A percentile compares a stretch with the other conserved stretches of the same genome.
phyloP scores from a whole-genome alignment of 2,888 invertebrate species.

The Scaptodrosophila latifasciaeformis region DNA sequence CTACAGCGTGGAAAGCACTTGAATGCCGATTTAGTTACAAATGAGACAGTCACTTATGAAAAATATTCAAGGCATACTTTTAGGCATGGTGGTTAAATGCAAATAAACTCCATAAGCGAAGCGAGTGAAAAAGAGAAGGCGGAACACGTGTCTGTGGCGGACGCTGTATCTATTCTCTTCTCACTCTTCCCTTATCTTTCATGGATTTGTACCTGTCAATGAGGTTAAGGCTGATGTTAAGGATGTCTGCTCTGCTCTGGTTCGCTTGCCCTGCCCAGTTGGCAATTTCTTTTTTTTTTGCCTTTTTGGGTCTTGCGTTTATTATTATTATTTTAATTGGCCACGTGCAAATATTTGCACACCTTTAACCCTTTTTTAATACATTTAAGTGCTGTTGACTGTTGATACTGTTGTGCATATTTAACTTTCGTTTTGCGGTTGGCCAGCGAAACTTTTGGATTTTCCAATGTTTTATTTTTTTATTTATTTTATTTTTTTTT shows the following conservation, averaged over 20 bases:
- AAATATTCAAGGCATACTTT: slow-evolving; percentile 45
- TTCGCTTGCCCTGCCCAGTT: slow-evolving; percentile 15
- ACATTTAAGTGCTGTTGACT: slow-evolving; percentile 49
- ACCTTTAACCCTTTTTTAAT: slow-evolving; percentile 70
- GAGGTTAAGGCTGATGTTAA: too few relatives aligned
- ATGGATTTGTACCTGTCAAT: slow-evolving; percentile 36
- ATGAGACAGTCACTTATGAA: slow-evolving; percentile 24
- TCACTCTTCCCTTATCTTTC: not conserved
- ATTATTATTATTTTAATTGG: slow-evolving; percentile 68
- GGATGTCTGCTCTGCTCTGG: slow-evolving; percentile 19
- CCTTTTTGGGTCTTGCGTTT: slow-evolving; percentile 19
- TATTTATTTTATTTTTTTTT: not conserved
- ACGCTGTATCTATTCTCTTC: too few relatives aligned
- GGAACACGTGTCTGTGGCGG: slow-evolving; percentile 1
- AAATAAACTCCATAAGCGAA: slow-evolving; percentile 31
- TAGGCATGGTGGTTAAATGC: slow-evolving; percentile 38
- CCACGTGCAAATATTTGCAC: slow-evolving; percentile 60
- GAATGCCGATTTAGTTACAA: slow-evolving; percentile 37
- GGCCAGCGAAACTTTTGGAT: not conserved
- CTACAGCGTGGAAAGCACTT: not conserved
- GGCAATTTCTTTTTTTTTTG: not conserved
- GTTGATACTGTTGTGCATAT: not conserved
- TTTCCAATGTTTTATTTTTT: too few relatives aligned
- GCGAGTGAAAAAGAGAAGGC: not conserved
- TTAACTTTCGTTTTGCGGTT: slow-evolving; percentile 1